phyloP scores from a whole-genome alignment of 1,140 invertebrate species.

The Drosophila sturtevanti region DNA sequence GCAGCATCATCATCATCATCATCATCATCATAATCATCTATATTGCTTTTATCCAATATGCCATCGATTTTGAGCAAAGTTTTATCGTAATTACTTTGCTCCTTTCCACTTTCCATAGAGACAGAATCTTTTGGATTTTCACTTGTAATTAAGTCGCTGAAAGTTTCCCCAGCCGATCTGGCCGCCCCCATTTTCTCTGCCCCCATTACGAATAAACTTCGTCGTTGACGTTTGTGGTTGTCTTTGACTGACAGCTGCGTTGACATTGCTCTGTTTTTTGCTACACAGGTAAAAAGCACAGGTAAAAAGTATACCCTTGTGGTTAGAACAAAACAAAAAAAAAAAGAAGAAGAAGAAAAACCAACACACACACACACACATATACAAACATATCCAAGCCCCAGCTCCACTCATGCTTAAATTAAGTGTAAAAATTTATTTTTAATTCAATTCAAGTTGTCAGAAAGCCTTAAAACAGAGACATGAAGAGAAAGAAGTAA shows the following conservation, averaged over 20 bases:
- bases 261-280: conserved; percentile 43
- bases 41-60: conserved; percentile 49
- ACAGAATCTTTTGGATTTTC: conserved; percentile 33
- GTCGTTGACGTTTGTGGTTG: conserved; percentile 39
- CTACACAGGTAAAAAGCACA: conserved; percentile 45
- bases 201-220: conserved; percentile 64
- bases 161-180: conserved; percentile 56
- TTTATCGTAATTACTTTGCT: conserved; percentile 60
- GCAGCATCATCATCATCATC: not conserved
- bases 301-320: conserved; percentile 6
- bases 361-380: too few species aligned
- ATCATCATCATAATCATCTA: conserved; percentile 63
- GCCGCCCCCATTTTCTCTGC: conserved; percentile 15
- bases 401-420: conserved; percentile 12
- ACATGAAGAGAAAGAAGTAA: conserved; percentile 15
- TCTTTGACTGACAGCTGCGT: conserved; percentile 46
- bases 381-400: not conserved
- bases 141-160: conserved; percentile 79
- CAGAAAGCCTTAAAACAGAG: conserved; percentile 19
- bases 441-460: conserved; percentile 54
- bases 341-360: not conserved
- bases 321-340: conserved; percentile 1
- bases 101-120: conserved; percentile 8
- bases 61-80: conserved; percentile 67
- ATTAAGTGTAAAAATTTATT: conserved; percentile 64